Percentiles rank a stretch among this genome's conserved stretches.
phyloP scores from a whole-genome alignment of 2,113 vertebrate genomes.

The Aplodontia rufa region DNA sequence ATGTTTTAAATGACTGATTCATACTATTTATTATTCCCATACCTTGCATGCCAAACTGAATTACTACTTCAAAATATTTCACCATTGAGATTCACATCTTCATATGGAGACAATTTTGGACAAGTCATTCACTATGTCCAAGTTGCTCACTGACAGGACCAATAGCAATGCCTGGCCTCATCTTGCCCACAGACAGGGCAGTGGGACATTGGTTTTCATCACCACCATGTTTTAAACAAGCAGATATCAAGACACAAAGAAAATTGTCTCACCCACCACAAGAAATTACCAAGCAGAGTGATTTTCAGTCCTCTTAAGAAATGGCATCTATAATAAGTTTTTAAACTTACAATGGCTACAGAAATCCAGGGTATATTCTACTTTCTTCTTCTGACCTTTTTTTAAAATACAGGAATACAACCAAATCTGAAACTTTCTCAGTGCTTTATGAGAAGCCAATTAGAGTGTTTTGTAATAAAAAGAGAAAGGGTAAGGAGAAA shows the following conservation, averaged over 20 bases:
- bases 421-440: neutral
- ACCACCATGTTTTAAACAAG: neutral
- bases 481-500: neutral
- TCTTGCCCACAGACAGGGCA: neutral
- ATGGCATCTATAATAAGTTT: neutral
- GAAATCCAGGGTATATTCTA: neutral
- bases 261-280: neutral
- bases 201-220: neutral
- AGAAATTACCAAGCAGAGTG: neutral
- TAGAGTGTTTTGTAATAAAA: conserved; percentile 14
- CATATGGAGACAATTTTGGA: neutral
- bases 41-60: neutral
- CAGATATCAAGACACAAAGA: neutral
- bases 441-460: neutral
- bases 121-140: neutral
- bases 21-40: neutral
- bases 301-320: neutral
- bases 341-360: neutral
- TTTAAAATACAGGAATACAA: conserved; percentile 17
- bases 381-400: neutral
- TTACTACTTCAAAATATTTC: neutral
- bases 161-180: neutral
- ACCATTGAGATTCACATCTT: neutral
- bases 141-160: neutral
- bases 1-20: neutral